phyloP scores from a whole-genome alignment of 2,888 invertebrate genomes.

The Eupithecia tripunctaria region DNA sequence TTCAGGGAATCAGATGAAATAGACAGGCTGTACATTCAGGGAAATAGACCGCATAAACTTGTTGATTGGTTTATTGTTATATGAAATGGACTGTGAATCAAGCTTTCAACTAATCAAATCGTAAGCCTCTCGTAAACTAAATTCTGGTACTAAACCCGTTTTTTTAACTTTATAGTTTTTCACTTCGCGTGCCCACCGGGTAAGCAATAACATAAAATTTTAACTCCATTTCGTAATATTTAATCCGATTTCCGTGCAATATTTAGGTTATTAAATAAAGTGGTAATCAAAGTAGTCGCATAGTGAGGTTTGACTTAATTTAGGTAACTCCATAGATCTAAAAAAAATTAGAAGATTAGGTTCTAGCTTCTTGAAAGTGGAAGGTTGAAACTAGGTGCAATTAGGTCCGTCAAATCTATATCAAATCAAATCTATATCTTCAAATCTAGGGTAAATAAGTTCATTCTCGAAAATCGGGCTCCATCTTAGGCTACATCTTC shows the following conservation, averaged over 20 bases:
- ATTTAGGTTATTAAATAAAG: neutral
- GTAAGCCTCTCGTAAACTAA: neutral
- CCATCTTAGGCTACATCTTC: too few species aligned
- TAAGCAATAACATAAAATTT: neutral
- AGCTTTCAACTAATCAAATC: slow-evolving; percentile 1
- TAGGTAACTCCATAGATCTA: too few species aligned
- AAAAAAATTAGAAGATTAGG: too few species aligned
- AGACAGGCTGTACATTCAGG: too few species aligned
- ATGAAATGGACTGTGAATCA: neutral
- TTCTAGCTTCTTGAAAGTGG: too few species aligned
- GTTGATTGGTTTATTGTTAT: neutral
- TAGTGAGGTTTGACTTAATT: neutral
- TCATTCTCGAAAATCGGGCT: too few species aligned
- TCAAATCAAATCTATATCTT: too few species aligned
- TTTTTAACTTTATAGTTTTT: neutral
- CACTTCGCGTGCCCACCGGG: neutral
- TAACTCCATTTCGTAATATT: neutral
- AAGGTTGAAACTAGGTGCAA: too few species aligned
- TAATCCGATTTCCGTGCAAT: neutral
- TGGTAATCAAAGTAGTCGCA: neutral
- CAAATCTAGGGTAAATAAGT: too few species aligned
- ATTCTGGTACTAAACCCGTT: neutral
- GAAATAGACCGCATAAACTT: too few species aligned
- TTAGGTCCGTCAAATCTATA: too few species aligned
- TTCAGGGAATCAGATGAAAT: too few species aligned